Percentiles rank a stretch among this genome's conserved stretches.
phyloP scores from a whole-genome alignment of 2,888 invertebrate genomes.

The Marasmarcha lunaedactyla region DNA sequence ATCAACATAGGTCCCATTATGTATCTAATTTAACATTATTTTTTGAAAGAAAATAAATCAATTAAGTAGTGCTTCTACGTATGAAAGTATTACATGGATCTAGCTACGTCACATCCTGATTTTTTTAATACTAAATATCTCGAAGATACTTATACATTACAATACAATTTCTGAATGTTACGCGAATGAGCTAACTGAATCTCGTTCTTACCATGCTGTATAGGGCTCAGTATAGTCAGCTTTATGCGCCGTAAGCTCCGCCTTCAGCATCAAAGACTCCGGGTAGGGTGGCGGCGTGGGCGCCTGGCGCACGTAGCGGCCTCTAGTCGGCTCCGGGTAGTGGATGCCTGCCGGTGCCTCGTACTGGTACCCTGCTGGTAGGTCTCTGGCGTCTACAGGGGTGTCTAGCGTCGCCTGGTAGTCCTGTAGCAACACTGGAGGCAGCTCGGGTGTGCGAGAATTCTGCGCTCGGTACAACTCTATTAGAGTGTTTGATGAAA shows the following conservation, averaged over 20 bases:
- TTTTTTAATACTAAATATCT: too few species aligned
- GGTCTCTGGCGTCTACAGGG: conserved; percentile 2
- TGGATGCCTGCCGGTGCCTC: conserved; percentile 7
- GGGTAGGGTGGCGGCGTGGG: conserved; percentile 25
- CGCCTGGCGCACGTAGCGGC: conserved; percentile 16
- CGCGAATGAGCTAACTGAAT: too few species aligned
- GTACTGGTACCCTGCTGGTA: conserved; percentile 6
- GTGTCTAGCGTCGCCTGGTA: not conserved
- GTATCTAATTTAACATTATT: too few species aligned
- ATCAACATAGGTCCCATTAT: too few species aligned
- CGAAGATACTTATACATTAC: too few species aligned
- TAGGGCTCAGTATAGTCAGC: conserved; percentile 44
- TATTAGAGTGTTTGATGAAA: conserved; percentile 28
- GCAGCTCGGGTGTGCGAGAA: conserved; percentile 28
- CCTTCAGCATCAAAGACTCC: conserved; percentile 30
- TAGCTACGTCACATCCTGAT: too few species aligned
- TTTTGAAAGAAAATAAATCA: too few species aligned
- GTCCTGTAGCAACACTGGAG: conserved; percentile 24
- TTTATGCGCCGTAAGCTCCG: conserved; percentile 32
- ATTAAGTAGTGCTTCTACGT: too few species aligned
- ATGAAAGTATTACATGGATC: too few species aligned
- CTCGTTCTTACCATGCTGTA: conserved; percentile 33
- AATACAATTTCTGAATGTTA: too few species aligned
- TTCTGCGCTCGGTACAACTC: conserved; percentile 31
- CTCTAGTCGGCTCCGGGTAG: conserved; percentile 31